Conservation (phyloP, 2,797 vertebrate species). For the Rhabdophis nuchalis region DNA sequence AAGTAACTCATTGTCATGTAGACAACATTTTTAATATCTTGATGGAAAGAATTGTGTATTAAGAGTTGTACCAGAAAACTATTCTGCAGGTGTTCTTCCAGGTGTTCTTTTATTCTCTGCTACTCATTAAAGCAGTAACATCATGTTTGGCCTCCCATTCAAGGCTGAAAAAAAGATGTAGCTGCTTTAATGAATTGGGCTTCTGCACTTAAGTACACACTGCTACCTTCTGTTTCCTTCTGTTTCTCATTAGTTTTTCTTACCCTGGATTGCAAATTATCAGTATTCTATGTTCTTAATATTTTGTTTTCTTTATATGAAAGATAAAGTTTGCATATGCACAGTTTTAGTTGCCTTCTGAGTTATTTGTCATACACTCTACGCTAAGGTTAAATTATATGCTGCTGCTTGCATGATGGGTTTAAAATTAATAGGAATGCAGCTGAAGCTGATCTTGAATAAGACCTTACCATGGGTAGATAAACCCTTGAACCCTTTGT, state of each 20-base stretch:
- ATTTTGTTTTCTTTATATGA: neutral
- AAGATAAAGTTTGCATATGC: neutral
- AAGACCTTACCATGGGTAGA: neutral
- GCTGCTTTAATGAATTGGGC: neutral
- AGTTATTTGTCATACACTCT: neutral
- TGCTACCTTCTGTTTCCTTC: neutral
- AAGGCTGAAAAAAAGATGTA: neutral
- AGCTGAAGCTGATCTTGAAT: neutral
- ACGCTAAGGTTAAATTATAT: neutral
- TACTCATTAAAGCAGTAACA: neutral
- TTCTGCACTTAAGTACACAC: neutral
- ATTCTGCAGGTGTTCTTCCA: neutral
- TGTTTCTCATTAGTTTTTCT: neutral
- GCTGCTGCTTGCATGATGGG: neutral
- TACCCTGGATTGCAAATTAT: neutral
- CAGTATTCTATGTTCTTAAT: neutral
- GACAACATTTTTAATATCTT: neutral
- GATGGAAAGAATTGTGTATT: neutral
- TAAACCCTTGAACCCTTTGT: neutral
- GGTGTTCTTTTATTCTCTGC: neutral
- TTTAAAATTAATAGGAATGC: neutral
- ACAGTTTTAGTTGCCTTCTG: neutral
- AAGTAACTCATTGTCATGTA: neutral
- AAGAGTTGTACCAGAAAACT: neutral
- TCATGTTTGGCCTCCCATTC: neutral